Evolutionary conservation across 92 coral and sea anemone species (phyloP), one percentile per base, ranked within the genome.

Genomic region (Diadumene lineata): DNA sequence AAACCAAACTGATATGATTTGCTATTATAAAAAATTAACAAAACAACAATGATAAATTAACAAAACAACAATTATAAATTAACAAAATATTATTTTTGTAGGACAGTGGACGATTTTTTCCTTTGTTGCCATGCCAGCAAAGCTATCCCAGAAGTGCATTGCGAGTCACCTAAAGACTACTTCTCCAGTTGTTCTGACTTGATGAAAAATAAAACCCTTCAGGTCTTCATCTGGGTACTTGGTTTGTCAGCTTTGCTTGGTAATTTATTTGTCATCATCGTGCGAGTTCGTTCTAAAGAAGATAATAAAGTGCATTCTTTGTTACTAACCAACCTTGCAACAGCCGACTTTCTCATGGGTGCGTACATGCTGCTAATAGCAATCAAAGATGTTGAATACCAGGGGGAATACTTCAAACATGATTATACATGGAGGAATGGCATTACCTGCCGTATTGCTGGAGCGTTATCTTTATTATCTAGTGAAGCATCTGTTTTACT

Each of bases 111-210:
- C 51, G 75, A 66, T 23, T 89, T 86, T 68, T 61, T 86, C 11
- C 73, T 86, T 22, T 89, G 94, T 69, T 89, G 94, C 78, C 86
- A 82, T 57, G 94, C 94, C 15, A 75, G 77, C 50, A 89, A 86
- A 56, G 84, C 88, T 29, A 33, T 76, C 1, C 81, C 81, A 8
- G 81, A 72, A 38, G 76, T 89, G 60, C 43, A 24, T 18, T 89
- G 94, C 50, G 43, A n/a, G 1, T 80, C 94, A 24, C 94, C 94
- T 15, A 76, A 70, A 28, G 84, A 89, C 67, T 84, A 55, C 34
- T 89, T 93, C 64, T 93, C 98, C 0, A 93, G 98, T 69, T 93
- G 98, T 57, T 80, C 78, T 19, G 98, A 90, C 55, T 83, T 93
- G 44, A 91, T 93, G 88, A 93, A 93, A 66, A 93, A 93, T 79